Percentiles rank a stretch among this genome's conserved stretches.
These are phyloP conservation scores for Coregonus sp. DNA, from an alignment of 2,797 vertebrate genomes.

Conservation along the genomic window DNA sequence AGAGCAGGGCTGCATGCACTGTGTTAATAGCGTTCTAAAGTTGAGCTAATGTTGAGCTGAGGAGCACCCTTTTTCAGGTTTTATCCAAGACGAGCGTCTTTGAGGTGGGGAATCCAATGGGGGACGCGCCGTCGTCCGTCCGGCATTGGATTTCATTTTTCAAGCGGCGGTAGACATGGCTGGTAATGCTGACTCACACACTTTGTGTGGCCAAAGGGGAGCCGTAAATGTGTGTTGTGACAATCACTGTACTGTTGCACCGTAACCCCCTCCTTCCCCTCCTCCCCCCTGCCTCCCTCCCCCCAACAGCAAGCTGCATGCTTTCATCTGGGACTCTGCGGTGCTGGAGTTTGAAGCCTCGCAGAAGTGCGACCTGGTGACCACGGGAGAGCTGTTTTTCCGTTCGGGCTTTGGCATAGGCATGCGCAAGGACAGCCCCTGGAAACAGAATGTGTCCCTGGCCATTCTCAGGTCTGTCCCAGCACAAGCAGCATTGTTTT, in stretches of 20 bases:
- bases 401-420: slow-evolving; percentile 98
- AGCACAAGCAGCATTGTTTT: slow-evolving; percentile 79
- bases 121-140: slow-evolving; percentile 70
- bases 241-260: slow-evolving; percentile 85
- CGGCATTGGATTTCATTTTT: slow-evolving; percentile 80
- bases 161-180: slow-evolving; percentile 58
- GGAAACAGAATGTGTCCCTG: slow-evolving; percentile 99
- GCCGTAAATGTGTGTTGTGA: slow-evolving; percentile 79
- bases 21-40: slow-evolving; percentile 47
- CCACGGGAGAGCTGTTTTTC: slow-evolving; percentile 99
- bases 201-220: slow-evolving; percentile 37
- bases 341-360: slow-evolving; percentile 99
- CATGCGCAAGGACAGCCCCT: slow-evolving; percentile 99
- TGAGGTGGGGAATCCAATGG: slow-evolving; percentile 74
- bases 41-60: slow-evolving; percentile 71
- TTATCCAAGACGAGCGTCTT: slow-evolving; percentile 67
- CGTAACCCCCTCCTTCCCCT: slow-evolving; percentile 71
- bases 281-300: slow-evolving; percentile 44
- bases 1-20: slow-evolving; percentile 36
- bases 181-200: slow-evolving; percentile 62
- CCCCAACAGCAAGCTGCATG: slow-evolving; percentile 93
- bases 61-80: slow-evolving; percentile 76
- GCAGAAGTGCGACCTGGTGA: slow-evolving; percentile 99
- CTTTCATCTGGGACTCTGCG: slow-evolving; percentile 99
- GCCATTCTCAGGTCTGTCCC: slow-evolving; percentile 98